Evolutionary conservation across 2,888 invertebrate species (phyloP).

Genomic region (Leucophora obtusa): DNA sequence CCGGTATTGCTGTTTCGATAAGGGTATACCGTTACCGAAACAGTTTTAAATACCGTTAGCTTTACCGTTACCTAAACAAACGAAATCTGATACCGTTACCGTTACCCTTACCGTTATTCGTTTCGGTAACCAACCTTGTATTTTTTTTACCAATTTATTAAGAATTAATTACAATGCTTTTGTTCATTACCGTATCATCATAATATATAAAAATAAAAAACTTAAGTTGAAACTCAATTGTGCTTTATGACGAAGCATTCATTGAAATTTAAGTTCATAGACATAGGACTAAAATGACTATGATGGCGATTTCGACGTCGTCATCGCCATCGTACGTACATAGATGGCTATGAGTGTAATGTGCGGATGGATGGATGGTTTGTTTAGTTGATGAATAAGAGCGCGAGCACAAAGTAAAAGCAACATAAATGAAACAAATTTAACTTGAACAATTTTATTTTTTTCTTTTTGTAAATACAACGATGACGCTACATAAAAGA

Average conservation of each 20-base stretch:
- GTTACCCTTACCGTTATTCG: too few relatives aligned
- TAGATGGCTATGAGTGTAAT: constrained; percentile 23
- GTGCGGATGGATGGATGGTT: not conserved
- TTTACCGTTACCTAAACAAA: too few relatives aligned
- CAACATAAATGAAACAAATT: constrained; percentile 41
- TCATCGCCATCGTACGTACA: constrained; percentile 20
- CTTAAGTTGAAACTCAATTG: constrained; percentile 18
- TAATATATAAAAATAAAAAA: not conserved
- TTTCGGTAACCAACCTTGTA: too few relatives aligned
- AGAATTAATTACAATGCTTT: not conserved
- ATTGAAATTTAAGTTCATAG: constrained; percentile 37
- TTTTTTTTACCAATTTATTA: not conserved
- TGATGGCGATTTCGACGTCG: constrained; percentile 29
- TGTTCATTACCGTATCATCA: constrained; percentile 1
- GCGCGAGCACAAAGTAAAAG: constrained; percentile 15
- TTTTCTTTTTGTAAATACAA: constrained; percentile 19
- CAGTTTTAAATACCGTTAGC: too few relatives aligned
- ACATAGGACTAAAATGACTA: constrained; percentile 10
- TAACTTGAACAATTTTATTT: constrained; percentile 38
- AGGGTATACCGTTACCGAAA: too few relatives aligned
- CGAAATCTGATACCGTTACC: too few relatives aligned
- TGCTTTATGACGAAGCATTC: constrained; percentile 26
- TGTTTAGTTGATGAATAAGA: constrained; percentile 8
- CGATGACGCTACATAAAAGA: constrained; percentile 33
- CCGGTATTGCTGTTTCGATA: too few relatives aligned